Conservation (phyloP, 2,888 invertebrate species). For the Dasypogon diadema region DNA sequence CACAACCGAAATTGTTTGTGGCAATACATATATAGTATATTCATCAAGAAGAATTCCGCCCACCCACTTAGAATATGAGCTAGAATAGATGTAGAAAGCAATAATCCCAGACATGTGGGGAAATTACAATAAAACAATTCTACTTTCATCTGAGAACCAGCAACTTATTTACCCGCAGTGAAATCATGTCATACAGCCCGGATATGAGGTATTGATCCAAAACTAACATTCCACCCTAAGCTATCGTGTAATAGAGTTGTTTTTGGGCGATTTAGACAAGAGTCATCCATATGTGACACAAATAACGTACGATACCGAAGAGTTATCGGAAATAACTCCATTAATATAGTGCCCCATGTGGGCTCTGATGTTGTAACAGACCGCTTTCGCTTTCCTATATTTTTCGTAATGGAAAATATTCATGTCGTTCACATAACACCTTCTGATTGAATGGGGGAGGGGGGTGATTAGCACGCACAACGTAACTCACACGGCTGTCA, state of each 20-base stretch:
- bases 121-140: too few relatives aligned
- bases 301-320: neutral
- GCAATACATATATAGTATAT: too few relatives aligned
- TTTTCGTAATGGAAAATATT: conserved; percentile 5
- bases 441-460: conserved; percentile 4
- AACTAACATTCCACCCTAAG: neutral
- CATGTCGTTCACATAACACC: conserved; percentile 11
- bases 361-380: neutral
- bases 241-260: conserved; percentile 8
- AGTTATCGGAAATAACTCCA: conserved; percentile 15
- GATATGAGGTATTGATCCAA: conserved; percentile 26
- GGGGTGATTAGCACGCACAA: conserved; percentile 16
- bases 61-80: too few relatives aligned
- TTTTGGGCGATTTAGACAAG: conserved; percentile 4
- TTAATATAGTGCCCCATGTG: neutral
- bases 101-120: too few relatives aligned
- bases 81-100: too few relatives aligned
- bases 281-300: conserved; percentile 20
- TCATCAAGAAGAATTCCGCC: too few relatives aligned
- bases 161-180: conserved; percentile 1
- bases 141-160: too few relatives aligned
- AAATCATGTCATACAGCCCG: conserved; percentile 2
- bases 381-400: conserved; percentile 5
- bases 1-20: too few relatives aligned
- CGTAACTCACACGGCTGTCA: neutral